Percentiles rank a stretch among this genome's conserved stretches.
Evolutionary conservation across 2,888 invertebrate genomes (phyloP).

Genomic region (Chrysolina haemoptera): DNA sequence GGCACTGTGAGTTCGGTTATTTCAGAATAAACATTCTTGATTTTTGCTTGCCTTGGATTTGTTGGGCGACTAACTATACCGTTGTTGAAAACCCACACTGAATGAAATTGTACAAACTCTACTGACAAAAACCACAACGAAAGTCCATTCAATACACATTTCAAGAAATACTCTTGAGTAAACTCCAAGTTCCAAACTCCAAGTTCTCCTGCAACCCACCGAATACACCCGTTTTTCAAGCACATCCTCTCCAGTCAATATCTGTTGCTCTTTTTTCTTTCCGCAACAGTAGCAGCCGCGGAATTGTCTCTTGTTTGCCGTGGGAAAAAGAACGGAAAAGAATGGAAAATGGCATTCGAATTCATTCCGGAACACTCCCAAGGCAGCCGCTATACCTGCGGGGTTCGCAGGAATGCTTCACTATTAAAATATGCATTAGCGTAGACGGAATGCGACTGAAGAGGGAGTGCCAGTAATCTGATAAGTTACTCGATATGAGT

Average conservation of each 20-base stretch:
- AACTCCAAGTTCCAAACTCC: neutral
- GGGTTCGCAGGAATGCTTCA: slow-evolving; percentile 39
- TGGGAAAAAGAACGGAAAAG: slow-evolving; percentile 45
- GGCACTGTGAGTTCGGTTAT: too few species aligned
- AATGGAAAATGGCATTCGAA: slow-evolving; percentile 61
- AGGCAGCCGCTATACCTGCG: slow-evolving; percentile 56
- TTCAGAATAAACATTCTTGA: too few species aligned
- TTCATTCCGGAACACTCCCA: slow-evolving; percentile 60
- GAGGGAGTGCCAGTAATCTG: slow-evolving; percentile 23
- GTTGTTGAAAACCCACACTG: too few species aligned
- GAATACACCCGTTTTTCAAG: neutral
- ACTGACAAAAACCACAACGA: too few species aligned
- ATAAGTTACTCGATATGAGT: slow-evolving; percentile 8
- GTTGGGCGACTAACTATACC: too few species aligned
- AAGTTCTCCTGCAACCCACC: neutral
- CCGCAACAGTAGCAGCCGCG: slow-evolving; percentile 26
- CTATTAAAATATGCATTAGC: slow-evolving; percentile 45
- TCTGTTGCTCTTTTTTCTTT: slow-evolving; percentile 43
- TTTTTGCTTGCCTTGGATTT: too few species aligned
- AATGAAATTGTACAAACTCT: too few species aligned
- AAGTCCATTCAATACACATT: too few species aligned
- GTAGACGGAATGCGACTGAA: slow-evolving; percentile 35
- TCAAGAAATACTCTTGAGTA: neutral
- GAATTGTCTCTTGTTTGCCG: slow-evolving; percentile 48
- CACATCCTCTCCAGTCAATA: slow-evolving; percentile 27